Base-by-base conservation (phyloP, 2,797 vertebrate genomes). In the Pseudomugil tenellus region DNA sequence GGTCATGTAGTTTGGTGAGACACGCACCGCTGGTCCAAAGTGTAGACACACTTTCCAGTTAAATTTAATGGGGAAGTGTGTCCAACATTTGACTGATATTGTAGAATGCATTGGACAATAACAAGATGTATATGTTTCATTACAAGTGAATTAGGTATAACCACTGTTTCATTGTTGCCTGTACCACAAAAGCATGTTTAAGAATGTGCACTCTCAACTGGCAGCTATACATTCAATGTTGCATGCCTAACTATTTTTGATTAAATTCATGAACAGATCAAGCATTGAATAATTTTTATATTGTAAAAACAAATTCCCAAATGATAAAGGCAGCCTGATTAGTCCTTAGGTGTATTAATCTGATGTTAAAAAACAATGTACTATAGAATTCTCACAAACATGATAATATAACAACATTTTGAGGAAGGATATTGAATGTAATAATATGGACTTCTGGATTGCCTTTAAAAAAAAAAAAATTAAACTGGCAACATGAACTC, bases 141-240 rank as follows among this genome's bases (percentile, higher is more conserved):
- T 11, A 52, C 56, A 52, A 62, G 29, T 69, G 23, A 59, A 58
- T 32, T 14, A 62, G 51, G 71, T 12, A 29, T 37, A 11, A 49
- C 14, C 34, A 70, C 54, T 74, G 51, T 79, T 26, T 74, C 41
- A 26, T 65, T 68, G 26, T 66, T 78, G 56, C 57, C 39, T 64
- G 43, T 41, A 17, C 28, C n/a, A 37, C 46, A 64, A 31, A 71
- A 53, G 68, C 53, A 67, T 66, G 43, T 54, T 55, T 56, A 51
- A 31, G 1, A 43, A 68, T 13, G 28, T 35, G 51, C 23, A 54
- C 52, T 55, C 10, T 49, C 12, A 39, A 16, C 49, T n/a, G 29
- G 11, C 29, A 75, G 35, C 29, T 49, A 16, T 55, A n/a, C 70
- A 28, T 2, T 54, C 4, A 66, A 6, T 34, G 34, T 35, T 60